Evolutionary conservation across 2,888 invertebrate genomes (phyloP).

Genomic region (Prosapia bicincta): DNA sequence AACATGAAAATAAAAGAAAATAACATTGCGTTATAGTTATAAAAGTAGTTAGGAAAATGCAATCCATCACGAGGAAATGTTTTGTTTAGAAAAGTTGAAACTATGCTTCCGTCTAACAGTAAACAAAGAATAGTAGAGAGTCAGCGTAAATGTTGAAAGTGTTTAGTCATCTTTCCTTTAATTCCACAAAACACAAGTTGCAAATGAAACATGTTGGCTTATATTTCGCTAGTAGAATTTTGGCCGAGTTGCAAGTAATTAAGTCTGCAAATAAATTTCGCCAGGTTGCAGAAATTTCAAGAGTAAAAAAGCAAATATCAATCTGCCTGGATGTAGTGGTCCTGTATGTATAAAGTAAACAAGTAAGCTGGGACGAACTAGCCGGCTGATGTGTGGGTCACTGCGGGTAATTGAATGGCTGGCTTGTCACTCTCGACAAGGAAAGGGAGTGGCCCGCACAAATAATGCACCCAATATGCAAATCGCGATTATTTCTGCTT

Average conservation of each 20-base stretch:
- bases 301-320: neutral
- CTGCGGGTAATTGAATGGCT: neutral
- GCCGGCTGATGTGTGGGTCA: neutral
- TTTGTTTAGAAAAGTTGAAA: no score
- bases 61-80: no score
- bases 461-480: neutral
- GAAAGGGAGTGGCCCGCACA: neutral
- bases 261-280: neutral
- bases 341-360: constrained; percentile 1
- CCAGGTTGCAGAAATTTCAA: neutral
- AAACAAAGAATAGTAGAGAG: no score
- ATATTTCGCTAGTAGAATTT: neutral
- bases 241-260: neutral
- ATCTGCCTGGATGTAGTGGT: neutral
- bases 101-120: no score
- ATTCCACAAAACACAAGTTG: no score
- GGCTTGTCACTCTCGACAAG: neutral
- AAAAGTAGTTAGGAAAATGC: no score
- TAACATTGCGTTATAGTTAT: no score
- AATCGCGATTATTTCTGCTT: constrained; percentile 2
- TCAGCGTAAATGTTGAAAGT: no score
- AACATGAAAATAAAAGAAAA: no score
- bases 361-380: neutral
- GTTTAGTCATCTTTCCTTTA: no score
- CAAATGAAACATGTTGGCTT: no score